These are phyloP conservation scores for Acanthornis magna DNA, from an alignment of 2,797 vertebrate species.

Conservation along the genomic window DNA sequence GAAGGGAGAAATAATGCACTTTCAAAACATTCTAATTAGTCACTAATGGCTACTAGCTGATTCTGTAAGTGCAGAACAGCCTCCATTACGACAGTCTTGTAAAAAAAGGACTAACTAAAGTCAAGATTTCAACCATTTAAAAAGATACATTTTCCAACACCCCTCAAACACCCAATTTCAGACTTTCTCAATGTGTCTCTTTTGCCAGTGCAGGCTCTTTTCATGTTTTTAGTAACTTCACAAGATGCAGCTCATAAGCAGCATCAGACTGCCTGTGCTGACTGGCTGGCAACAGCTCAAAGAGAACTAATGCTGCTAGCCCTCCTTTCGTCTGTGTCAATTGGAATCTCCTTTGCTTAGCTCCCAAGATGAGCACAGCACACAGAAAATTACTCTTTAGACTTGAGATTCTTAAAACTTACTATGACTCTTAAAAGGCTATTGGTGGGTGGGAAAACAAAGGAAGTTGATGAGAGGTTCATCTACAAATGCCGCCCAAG, in stretches of 20 bases:
- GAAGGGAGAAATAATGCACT: not conserved
- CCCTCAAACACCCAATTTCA: not conserved
- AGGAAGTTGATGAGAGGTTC: not conserved
- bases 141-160: not conserved
- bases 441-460: not conserved
- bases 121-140: not conserved
- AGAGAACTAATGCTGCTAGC: not conserved
- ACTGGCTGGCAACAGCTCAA: not conserved
- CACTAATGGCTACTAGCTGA: not conserved
- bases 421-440: not conserved
- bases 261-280: not conserved
- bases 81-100: accelerated
- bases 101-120: not conserved
- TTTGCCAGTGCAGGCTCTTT: not conserved
- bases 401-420: not conserved
- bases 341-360: not conserved
- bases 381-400: not conserved
- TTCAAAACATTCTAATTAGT: not conserved
- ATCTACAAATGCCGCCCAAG: not conserved
- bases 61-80: not conserved
- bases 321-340: not conserved
- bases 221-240: not conserved
- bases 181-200: not conserved
- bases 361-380: not conserved
- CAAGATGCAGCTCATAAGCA: not conserved